Conservation (phyloP, 2,113 vertebrate species). For the Halichoeres trimaculatus region DNA sequence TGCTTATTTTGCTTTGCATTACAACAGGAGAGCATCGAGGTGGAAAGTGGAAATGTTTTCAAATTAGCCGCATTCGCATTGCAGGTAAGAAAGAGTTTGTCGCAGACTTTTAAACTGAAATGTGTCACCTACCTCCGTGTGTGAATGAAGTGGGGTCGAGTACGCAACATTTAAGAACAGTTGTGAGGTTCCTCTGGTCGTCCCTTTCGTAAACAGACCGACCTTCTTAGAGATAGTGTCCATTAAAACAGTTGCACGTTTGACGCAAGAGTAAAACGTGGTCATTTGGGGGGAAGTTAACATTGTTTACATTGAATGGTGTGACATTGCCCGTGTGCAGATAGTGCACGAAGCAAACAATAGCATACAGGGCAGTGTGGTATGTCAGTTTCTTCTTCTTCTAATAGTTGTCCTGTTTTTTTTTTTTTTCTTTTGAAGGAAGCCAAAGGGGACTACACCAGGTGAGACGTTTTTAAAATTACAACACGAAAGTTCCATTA, state of each 20-base stretch:
- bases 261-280: background rate
- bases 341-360: slow-evolving; percentile 3
- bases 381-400: background rate
- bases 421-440: slow-evolving; percentile 86
- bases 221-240: background rate
- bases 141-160: slow-evolving; percentile 39
- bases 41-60: slow-evolving; percentile 92
- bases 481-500: background rate
- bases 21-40: slow-evolving; percentile 90
- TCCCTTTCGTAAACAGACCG: slow-evolving; percentile 8
- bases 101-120: slow-evolving; percentile 20
- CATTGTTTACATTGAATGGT: background rate
- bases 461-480: slow-evolving; percentile 83
- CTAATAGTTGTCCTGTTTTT: slow-evolving; percentile 27
- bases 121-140: slow-evolving; percentile 25
- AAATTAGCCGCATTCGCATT: slow-evolving; percentile 92
- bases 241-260: background rate
- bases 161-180: slow-evolving; percentile 56
- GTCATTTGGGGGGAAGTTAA: background rate
- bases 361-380: background rate
- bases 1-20: slow-evolving; percentile 29
- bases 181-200: background rate
- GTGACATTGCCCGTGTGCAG: background rate
- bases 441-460: slow-evolving; percentile 93
- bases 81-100: slow-evolving; percentile 88